Evolutionary conservation across 2,113 vertebrate genomes (phyloP).

Genomic region (Cottus gobio): DNA sequence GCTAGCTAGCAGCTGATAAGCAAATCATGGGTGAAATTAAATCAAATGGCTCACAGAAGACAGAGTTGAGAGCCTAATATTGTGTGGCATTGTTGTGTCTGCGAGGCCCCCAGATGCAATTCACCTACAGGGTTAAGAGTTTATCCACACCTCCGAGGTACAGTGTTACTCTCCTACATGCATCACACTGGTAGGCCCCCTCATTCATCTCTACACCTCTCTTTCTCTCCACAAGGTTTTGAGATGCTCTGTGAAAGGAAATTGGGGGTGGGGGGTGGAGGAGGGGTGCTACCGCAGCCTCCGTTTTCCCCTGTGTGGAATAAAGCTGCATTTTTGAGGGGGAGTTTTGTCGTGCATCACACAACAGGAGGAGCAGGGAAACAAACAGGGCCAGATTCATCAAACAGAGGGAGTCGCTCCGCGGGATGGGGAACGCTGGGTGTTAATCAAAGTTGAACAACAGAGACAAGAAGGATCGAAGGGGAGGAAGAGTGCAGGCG

Average conservation of each 20-base stretch:
- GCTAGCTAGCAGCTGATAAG: slow-evolving; percentile 23
- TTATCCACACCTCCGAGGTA: slow-evolving; percentile 49
- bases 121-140: slow-evolving; percentile 60
- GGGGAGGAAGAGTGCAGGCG: not conserved
- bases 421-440: slow-evolving; percentile 39
- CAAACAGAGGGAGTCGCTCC: slow-evolving; percentile 48
- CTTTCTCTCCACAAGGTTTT: slow-evolving; percentile 33
- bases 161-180: slow-evolving; percentile 22
- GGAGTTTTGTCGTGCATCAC: slow-evolving; percentile 61
- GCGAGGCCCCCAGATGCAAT: slow-evolving; percentile 44
- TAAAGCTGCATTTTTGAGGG: slow-evolving; percentile 63
- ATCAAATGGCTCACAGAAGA: slow-evolving; percentile 44
- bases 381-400: slow-evolving; percentile 69
- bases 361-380: slow-evolving; percentile 52
- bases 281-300: slow-evolving; percentile 1
- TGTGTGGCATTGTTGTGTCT: slow-evolving; percentile 23
- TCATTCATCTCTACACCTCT: slow-evolving; percentile 6
- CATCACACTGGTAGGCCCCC: slow-evolving; percentile 8
- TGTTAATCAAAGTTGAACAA: slow-evolving; percentile 71
- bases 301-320: slow-evolving; percentile 24
- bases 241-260: slow-evolving; percentile 29
- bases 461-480: slow-evolving; percentile 1
- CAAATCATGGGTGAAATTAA: slow-evolving; percentile 26
- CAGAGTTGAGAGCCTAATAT: slow-evolving; percentile 31
- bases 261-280: not conserved